These are phyloP conservation scores for Mactra quadrangularis DNA, from an alignment of 1,140 invertebrate genomes.

Conservation along the genomic window DNA sequence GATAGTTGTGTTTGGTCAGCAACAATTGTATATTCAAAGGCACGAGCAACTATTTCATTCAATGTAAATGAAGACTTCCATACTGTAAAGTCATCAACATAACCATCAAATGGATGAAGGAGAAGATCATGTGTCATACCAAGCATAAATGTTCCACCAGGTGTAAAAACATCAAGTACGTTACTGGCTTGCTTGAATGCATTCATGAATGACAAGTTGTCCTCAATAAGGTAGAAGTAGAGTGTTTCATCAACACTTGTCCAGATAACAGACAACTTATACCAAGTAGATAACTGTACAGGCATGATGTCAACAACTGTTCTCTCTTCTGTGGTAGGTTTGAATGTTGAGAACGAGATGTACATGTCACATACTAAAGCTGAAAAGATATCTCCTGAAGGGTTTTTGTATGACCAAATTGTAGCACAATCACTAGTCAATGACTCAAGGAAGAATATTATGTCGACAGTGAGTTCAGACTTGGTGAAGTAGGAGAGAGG, in stretches of 20 bases:
- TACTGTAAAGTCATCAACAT: constrained; percentile 63
- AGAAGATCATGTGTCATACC: constrained; percentile 55
- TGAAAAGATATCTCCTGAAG: constrained; percentile 14
- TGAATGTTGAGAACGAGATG: constrained; percentile 23
- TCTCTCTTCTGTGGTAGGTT: constrained; percentile 11
- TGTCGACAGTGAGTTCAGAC: constrained; percentile 61
- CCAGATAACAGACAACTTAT: constrained; percentile 65
- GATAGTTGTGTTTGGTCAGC: constrained; percentile 24
- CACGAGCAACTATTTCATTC: constrained; percentile 49
- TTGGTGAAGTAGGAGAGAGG: constrained; percentile 53
- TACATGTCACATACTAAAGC: constrained; percentile 43
- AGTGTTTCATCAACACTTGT: constrained; percentile 23
- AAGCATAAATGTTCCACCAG: constrained; percentile 64
- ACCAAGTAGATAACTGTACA: constrained; percentile 59
- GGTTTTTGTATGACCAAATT: constrained; percentile 61
- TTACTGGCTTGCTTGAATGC: constrained; percentile 24
- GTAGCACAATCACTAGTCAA: constrained; percentile 40
- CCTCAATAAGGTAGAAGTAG: constrained; percentile 49
- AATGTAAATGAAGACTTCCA: constrained; percentile 60
- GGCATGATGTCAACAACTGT: constrained; percentile 19
- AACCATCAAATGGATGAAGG: constrained; percentile 60
- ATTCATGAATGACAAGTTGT: constrained; percentile 22
- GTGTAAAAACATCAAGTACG: constrained; percentile 31
- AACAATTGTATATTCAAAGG: constrained; percentile 55
- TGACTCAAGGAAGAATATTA: constrained; percentile 61